Base-by-base conservation (phyloP, 2,888 invertebrate species). In the Rhaphigaster nebulosa region DNA sequence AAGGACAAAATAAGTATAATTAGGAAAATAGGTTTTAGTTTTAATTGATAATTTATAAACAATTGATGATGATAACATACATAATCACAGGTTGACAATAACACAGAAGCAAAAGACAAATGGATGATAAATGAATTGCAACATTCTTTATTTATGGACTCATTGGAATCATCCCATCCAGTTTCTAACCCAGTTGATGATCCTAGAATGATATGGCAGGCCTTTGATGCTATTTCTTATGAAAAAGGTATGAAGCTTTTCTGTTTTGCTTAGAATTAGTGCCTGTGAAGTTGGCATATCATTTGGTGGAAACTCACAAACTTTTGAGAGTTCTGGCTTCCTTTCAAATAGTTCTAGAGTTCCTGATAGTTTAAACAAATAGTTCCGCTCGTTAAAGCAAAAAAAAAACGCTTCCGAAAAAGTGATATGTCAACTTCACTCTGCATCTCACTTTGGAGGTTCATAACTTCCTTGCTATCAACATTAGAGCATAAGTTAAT, bases 221-320 rank as follows among this genome's bases (percentile, higher is more conserved):
- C 97, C 88, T 98, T 98, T 93, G 98, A 98, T 93, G 95, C 96
- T 90, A 98, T 98, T 92, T 97, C 97, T 0, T 98, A 98, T 94
- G 95, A 95, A 92, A 98, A 98, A 94, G 94, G 93, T 93, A 90
- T n/a, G 1, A n/a, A 10, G 15, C 13, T 52, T 52, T 15, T 52
- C 12, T n/a, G 6, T 60, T 60, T n/a, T 60, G n/a, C 13, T n/a
- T 60, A 52, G 15, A 12, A 52, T 18, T 18, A 52, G 2, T 52
- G 52, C 1, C 18, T 52, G 52, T 52, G 18, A n/a, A n/a, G n/a
- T n/a, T n/a, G n/a, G n/a, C n/a, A n/a, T n/a, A n/a, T n/a, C n/a
- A n/a, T n/a, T n/a, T n/a, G n/a, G n/a, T n/a, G n/a, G n/a, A n/a
- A n/a, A n/a, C n/a, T n/a, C n/a, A n/a, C n/a, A n/a, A n/a, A n/a